Conservation (phyloP, 2,888 invertebrate genomes). For the Cheilosia soror region DNA sequence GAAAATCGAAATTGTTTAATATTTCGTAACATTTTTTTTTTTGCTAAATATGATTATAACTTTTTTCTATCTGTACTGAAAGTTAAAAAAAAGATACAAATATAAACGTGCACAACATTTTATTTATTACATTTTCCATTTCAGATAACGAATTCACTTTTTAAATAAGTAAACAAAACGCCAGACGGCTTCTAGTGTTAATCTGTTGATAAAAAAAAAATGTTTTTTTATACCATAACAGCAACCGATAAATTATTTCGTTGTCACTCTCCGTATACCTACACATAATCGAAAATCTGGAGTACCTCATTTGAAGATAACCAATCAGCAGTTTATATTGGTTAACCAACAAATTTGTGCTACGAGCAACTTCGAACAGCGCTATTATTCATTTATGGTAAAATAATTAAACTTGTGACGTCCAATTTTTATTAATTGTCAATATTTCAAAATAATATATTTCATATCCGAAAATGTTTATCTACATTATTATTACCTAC, state of each 20-base stretch:
- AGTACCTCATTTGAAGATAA: background rate
- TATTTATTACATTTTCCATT: no score
- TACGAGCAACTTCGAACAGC: no score
- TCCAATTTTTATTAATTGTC: no score
- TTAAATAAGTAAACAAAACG: background rate
- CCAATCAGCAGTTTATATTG: background rate
- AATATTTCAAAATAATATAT: no score
- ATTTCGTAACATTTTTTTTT: no score
- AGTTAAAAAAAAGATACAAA: no score
- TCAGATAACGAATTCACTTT: no score
- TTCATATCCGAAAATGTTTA: background rate
- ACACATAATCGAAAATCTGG: background rate
- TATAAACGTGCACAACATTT: no score
- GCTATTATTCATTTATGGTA: no score
- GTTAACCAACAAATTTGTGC: background rate
- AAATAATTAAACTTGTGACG: background rate
- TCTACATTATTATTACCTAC: background rate
- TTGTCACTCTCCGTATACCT: background rate
- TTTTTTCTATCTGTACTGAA: no score
- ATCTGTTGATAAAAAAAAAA: background rate
- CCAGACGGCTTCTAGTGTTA: background rate
- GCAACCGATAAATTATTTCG: background rate
- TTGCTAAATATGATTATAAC: no score
- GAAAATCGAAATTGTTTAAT: no score
- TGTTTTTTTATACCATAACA: background rate